phyloP scores from a whole-genome alignment of 2,888 invertebrate species.

The Eutolmus rufibarbis region DNA sequence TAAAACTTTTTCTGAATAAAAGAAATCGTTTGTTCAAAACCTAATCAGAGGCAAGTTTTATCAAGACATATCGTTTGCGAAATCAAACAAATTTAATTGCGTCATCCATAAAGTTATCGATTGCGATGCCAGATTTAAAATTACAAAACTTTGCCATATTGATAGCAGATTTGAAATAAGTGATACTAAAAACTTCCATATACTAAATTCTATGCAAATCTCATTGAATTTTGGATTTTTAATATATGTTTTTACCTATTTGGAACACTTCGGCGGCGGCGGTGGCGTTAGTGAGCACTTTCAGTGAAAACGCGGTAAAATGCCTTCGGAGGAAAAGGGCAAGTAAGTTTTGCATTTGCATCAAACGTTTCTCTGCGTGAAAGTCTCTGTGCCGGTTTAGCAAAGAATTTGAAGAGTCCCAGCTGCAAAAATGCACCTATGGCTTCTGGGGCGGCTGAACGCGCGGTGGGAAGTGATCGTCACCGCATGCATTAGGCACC shows the following conservation, averaged over 20 bases:
- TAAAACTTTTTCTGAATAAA: too few species aligned
- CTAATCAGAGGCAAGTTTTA: too few species aligned
- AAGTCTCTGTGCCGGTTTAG: slow-evolving; percentile 4
- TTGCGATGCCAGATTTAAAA: too few species aligned
- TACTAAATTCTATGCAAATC: not conserved
- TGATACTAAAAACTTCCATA: not conserved
- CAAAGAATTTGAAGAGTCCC: slow-evolving; percentile 6
- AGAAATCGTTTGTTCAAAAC: too few species aligned
- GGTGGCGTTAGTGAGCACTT: not conserved
- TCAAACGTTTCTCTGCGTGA: not conserved
- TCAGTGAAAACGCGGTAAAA: not conserved
- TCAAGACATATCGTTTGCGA: too few species aligned
- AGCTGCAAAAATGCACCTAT: not conserved
- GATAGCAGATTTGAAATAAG: not conserved
- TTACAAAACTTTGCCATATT: not conserved
- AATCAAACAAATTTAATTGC: too few species aligned
- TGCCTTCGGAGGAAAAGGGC: not conserved
- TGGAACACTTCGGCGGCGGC: not conserved
- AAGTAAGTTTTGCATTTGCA: not conserved
- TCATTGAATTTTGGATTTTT: not conserved
- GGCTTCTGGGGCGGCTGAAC: not conserved
- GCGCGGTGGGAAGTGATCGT: not conserved
- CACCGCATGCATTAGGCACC: not conserved
- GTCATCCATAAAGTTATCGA: too few species aligned
- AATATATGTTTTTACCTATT: not conserved